Percentiles rank a stretch among this genome's conserved stretches.
These are phyloP conservation scores for Oenanthe melanoleuca DNA, from an alignment of 2,113 vertebrate species.

Conservation along the genomic window DNA sequence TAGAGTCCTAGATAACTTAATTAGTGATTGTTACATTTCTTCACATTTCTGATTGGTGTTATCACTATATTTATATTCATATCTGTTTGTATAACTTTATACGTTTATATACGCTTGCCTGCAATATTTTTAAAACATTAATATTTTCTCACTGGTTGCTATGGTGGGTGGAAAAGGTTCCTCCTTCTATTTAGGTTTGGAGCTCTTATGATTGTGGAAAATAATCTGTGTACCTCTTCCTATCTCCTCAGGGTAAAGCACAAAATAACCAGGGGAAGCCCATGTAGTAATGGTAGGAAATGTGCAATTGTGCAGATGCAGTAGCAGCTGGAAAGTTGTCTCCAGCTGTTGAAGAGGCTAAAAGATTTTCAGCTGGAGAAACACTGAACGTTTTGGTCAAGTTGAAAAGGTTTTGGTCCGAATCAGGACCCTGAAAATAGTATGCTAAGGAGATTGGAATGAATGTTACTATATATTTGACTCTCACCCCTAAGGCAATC, in stretches of 20 bases:
- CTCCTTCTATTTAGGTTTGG: background rate
- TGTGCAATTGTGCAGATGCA: background rate
- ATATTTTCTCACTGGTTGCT: background rate
- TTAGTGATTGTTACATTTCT: background rate
- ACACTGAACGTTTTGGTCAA: background rate
- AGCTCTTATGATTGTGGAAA: background rate
- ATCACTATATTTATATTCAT: background rate
- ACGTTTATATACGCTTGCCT: background rate
- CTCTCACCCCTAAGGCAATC: background rate
- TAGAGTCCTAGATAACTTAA: background rate
- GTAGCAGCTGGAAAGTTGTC: background rate
- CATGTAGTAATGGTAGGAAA: background rate
- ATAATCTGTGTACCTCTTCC: background rate
- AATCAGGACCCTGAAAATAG: background rate
- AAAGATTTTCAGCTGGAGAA: background rate
- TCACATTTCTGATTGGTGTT: background rate
- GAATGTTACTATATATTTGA: background rate
- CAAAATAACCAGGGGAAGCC: background rate
- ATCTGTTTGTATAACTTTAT: background rate
- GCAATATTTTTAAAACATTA: background rate
- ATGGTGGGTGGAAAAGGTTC: background rate
- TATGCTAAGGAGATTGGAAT: background rate
- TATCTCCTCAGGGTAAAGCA: background rate
- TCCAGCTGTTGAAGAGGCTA: background rate
- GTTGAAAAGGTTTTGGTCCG: background rate